Evolutionary conservation across 2,797 vertebrate species (phyloP).

Genomic region (Spinibarbus caldwelli): DNA sequence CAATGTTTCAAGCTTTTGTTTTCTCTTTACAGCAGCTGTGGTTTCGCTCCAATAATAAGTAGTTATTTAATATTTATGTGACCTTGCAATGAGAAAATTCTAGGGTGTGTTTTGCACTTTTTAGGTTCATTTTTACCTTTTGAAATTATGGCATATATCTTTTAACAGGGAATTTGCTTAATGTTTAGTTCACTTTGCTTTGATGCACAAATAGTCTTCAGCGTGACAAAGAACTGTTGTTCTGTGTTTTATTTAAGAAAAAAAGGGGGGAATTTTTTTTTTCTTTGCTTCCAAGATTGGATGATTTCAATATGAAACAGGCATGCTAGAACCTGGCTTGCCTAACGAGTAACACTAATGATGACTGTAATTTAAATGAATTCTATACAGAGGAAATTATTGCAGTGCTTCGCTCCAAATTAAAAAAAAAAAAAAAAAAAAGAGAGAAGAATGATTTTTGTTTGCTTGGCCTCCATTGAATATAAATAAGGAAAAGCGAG

Average conservation of each 20-base stretch:
- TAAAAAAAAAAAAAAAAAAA: conserved; percentile 62
- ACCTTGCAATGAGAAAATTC: conserved; percentile 81
- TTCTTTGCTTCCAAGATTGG: conserved; percentile 78
- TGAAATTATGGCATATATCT: conserved; percentile 78
- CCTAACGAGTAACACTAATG: conserved; percentile 81
- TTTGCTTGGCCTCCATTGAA: conserved; percentile 72
- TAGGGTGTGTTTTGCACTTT: conserved; percentile 88
- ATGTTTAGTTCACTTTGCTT: conserved; percentile 84
- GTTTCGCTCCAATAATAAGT: conserved; percentile 79
- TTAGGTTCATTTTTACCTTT: conserved; percentile 85
- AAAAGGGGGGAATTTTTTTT: too few species aligned
- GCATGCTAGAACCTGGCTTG: conserved; percentile 64
- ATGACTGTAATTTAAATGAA: conserved; percentile 79
- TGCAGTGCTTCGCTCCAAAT: conserved; percentile 76
- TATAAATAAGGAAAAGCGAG: conserved; percentile 66
- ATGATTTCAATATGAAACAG: conserved; percentile 70
- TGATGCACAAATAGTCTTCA: conserved; percentile 86
- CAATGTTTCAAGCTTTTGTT: conserved; percentile 73
- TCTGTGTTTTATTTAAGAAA: conserved; percentile 84
- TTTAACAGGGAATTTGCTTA: conserved; percentile 86
- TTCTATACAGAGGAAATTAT: conserved; percentile 73
- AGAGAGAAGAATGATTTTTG: conserved; percentile 63
- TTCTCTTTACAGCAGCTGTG: conserved; percentile 80
- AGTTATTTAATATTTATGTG: conserved; percentile 91
- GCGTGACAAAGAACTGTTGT: conserved; percentile 82